Evolutionary conservation across 1,140 invertebrate genomes (phyloP), one percentile per base, ranked within the genome.

Genomic region (Epicauta chinensis): DNA sequence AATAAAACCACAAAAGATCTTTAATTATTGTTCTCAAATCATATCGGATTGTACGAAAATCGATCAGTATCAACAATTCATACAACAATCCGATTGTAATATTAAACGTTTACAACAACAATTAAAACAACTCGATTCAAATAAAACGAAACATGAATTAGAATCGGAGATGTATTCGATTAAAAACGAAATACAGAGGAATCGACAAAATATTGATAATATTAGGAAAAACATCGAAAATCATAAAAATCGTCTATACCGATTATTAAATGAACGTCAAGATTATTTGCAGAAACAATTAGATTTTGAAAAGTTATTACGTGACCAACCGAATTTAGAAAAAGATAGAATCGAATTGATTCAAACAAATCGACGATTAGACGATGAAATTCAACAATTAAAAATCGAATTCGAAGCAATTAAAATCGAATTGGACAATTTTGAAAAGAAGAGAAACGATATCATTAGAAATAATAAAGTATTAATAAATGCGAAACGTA

Each of bases 101-200:
- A 51, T 67, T 12, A 37, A 45, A 10, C 35, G 71, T 51, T 55
- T 78, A 7, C 70, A 78, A 37, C 2, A 35, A 35, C 66, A 73
- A 2, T 62, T 73, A 1, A 65, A 73, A 29, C 65, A 70, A 16
- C 48, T 77, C 0, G 68, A 72, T 41, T 71, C 67, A 16, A 64
- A 70, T 15, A 71, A 72, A 3, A 71, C 71, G 1, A 70, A 73
- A 46, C 71, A 75, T 42, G 73, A 74, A 47, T 52, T 75, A 14
- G 74, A 77, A 52, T 66, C 64, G 35, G 66, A 73, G 42, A 59
- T 77, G 11, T 58, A 56, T 46, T 67, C 69, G 16, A 55, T 70
- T 14, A 76, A 76, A 58, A 66, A 66, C 44, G 73, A 68, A 43
- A 37, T 67, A 30, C 51, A 14, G 14, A 56, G 60, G 39, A 32